Base-by-base conservation (phyloP, 2,888 invertebrate species). In the Brachypterus glaber region DNA sequence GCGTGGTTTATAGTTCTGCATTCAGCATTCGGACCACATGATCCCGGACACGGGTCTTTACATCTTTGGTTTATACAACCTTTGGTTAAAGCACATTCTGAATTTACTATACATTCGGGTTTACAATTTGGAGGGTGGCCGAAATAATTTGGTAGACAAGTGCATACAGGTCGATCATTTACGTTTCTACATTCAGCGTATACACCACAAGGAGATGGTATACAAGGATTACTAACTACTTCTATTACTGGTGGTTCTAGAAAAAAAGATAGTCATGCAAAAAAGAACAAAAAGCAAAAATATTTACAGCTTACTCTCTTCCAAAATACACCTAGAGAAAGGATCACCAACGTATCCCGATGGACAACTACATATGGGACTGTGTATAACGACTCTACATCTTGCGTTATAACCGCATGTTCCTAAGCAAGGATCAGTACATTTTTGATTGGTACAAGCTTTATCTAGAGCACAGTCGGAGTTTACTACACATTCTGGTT, bases 101-200 rank as follows among this genome's bases (percentile, higher is more conserved):
- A 73, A 58, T 79, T 77, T 46, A 80, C 75, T 16, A 79, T 70
- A 59, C 85, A 84, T 64, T 85, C 82, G 17, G 84, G 83, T 53
- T 80, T 72, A 60, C 83, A 84, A 52, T 77, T 79, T 25, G 86
- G 87, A 24, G 88, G 86, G 40, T 79, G 77, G 31, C 89, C 88
- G 41, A 79, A 72, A 64, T 82, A 86, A 54, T 79, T 79, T 21
- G 72, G 69, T 32, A 77, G 63, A 59, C 89, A 89, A 30, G 82
- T 77, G 58, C 88, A 89, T 12, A 82, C 76, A 1, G 85, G 76
- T 40, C 77, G 71, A 35, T 74, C 73, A 55, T 79, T 74, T 40
- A 74, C 59, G 50, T 77, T 77, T 45, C 75, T 77, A 58, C 85
- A 86, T 55, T 77, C 73, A n/a, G 82, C 74, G 62, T 81, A 77